phyloP scores from a whole-genome alignment of 2,888 invertebrate genomes.

The Calliopum simillimum region DNA sequence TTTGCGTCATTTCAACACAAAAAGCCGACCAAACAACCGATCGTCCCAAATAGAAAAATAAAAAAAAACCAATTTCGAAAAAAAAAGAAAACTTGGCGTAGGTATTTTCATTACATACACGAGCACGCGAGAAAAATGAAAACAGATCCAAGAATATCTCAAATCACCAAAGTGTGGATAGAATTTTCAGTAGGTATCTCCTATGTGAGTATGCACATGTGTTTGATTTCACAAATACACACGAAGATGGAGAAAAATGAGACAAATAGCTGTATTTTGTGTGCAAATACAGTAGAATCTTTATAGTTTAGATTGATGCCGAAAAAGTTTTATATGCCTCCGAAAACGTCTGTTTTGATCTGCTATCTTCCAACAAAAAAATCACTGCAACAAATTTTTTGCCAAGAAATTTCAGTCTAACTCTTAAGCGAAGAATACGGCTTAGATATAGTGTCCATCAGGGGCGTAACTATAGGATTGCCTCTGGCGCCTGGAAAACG shows the following conservation, averaged over 20 bases:
- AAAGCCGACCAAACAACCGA: neutral
- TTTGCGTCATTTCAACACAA: slow-evolving; percentile 14
- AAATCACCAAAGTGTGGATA: slow-evolving; percentile 49
- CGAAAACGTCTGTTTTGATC: too few species aligned
- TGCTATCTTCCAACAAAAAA: too few species aligned
- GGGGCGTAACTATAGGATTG: too few species aligned
- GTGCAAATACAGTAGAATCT: slow-evolving; percentile 8
- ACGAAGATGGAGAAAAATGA: slow-evolving; percentile 18
- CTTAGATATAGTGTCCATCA: too few species aligned
- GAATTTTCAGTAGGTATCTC: slow-evolving; percentile 15
- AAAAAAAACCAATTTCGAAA: slow-evolving; percentile 22
- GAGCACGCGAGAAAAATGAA: slow-evolving; percentile 52
- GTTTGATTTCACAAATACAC: neutral
- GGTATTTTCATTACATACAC: slow-evolving; percentile 62
- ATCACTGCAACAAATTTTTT: too few species aligned
- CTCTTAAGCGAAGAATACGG: too few species aligned
- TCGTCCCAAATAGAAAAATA: slow-evolving; percentile 48
- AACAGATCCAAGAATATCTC: slow-evolving; percentile 66
- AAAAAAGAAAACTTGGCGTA: slow-evolving; percentile 54
- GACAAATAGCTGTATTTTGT: slow-evolving; percentile 7
- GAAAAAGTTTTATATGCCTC: too few species aligned
- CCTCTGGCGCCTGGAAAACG: too few species aligned
- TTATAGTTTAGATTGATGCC: neutral
- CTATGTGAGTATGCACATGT: slow-evolving; percentile 7
- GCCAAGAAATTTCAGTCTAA: too few species aligned